Conservation (phyloP, 2,797 vertebrate genomes). For the Brachyalestes nurse region DNA sequence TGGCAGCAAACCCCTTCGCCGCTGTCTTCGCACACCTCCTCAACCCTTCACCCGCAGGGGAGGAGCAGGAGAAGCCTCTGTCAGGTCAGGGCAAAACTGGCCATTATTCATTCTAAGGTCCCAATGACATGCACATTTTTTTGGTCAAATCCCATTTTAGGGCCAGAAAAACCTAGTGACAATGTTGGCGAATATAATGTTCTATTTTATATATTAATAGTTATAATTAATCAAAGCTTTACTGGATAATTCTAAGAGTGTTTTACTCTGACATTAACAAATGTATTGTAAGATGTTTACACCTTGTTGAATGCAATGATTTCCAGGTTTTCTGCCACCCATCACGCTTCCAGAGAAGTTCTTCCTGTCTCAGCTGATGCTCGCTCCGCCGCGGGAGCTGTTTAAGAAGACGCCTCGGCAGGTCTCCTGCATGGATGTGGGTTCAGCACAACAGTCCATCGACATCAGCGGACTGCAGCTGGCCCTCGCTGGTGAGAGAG, state of each 20-base stretch:
- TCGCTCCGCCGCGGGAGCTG: slow-evolving; percentile 94
- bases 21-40: slow-evolving; percentile 96
- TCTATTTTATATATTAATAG: no score
- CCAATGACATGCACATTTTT: no score
- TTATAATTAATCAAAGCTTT: no score
- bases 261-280: no score
- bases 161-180: no score
- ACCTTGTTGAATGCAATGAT: no score
- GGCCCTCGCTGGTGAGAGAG: slow-evolving; percentile 85
- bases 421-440: slow-evolving; percentile 93
- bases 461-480: slow-evolving; percentile 98
- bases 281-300: not conserved
- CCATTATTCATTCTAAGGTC: no score
- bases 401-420: slow-evolving; percentile 98
- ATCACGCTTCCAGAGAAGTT: slow-evolving; percentile 97
- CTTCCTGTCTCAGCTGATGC: slow-evolving; percentile 97
- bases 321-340: slow-evolving; percentile 92
- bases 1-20: slow-evolving; percentile 95
- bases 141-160: no score
- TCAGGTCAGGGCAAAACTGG: slow-evolving; percentile 71
- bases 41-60: slow-evolving; percentile 86
- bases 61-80: slow-evolving; percentile 88
- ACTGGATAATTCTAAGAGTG: no score
- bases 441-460: slow-evolving; percentile 89
- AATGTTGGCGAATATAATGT: no score